These are phyloP conservation scores for Gnatocerus cornutus DNA, from an alignment of 2,888 invertebrate species.

Conservation along the genomic window DNA sequence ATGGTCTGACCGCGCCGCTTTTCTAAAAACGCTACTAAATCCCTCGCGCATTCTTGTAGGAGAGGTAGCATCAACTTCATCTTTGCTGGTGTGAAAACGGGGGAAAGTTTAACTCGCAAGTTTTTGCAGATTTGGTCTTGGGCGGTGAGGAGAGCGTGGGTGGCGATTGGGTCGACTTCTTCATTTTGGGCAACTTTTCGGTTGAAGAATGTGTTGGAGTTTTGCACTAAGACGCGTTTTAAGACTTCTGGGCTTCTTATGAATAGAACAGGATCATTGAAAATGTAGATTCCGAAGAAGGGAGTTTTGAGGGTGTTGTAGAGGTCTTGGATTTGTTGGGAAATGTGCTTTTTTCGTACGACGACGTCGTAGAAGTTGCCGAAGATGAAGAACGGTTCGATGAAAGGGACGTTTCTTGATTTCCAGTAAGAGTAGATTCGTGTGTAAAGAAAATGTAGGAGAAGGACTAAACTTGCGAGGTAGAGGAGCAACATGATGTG, in stretches of 20 bases:
- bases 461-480: slow-evolving; percentile 3
- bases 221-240: slow-evolving; percentile 69
- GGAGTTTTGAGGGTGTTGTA: slow-evolving; percentile 58
- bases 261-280: slow-evolving; percentile 70
- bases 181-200: slow-evolving; percentile 69
- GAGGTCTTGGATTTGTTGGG: slow-evolving; percentile 18
- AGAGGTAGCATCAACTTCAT: slow-evolving; percentile 72
- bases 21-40: slow-evolving; percentile 58
- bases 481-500: slow-evolving; percentile 16
- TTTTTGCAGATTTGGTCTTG: slow-evolving; percentile 73
- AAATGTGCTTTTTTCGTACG: slow-evolving; percentile 30
- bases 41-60: slow-evolving; percentile 67
- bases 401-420: slow-evolving; percentile 19
- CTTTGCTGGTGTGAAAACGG: slow-evolving; percentile 74
- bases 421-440: slow-evolving; percentile 39
- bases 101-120: slow-evolving; percentile 72
- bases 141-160: slow-evolving; percentile 68
- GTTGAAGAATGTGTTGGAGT: slow-evolving; percentile 71
- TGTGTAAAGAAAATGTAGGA: slow-evolving; percentile 37
- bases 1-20: slow-evolving; percentile 26
- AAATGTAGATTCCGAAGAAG: slow-evolving; percentile 70
- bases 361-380: slow-evolving; percentile 37
- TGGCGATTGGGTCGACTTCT: slow-evolving; percentile 68
- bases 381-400: slow-evolving; percentile 35
- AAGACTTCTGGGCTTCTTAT: slow-evolving; percentile 70